phyloP scores from a whole-genome alignment of 2,888 invertebrate species.

The Sinotaia quadrata region DNA sequence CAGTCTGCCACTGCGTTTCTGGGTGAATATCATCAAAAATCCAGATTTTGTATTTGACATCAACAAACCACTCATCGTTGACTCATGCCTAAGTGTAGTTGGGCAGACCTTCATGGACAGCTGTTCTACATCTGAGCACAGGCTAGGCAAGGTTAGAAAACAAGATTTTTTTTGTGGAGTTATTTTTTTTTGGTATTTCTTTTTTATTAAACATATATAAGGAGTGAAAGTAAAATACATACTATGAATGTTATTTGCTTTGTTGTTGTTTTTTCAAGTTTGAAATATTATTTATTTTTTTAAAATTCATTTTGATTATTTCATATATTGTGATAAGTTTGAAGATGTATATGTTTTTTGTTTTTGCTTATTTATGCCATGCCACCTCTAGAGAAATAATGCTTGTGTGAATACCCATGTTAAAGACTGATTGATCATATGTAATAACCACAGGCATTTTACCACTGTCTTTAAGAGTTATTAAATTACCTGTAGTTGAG shows the following conservation, averaged over 20 bases:
- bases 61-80: slow-evolving; percentile 96
- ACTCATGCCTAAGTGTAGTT: slow-evolving; percentile 98
- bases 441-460: no score
- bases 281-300: background rate
- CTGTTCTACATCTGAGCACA: slow-evolving; percentile 98
- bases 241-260: background rate
- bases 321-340: no score
- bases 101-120: slow-evolving; percentile 99
- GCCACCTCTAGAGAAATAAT: no score
- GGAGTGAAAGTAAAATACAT: background rate
- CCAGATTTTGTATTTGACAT: slow-evolving; percentile 99
- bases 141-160: slow-evolving; percentile 84
- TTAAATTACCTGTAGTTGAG: no score
- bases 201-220: background rate
- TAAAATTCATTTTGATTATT: no score
- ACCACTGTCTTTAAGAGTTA: no score
- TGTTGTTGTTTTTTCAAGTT: background rate
- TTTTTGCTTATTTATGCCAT: no score
- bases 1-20: slow-evolving; percentile 84
- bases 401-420: no score
- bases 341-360: no score
- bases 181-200: background rate
- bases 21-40: slow-evolving; percentile 99
- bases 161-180: background rate
- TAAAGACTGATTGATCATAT: no score